Percentiles rank a stretch among this genome's conserved stretches.
phyloP scores from a whole-genome alignment of 2,113 vertebrate genomes.

The Athene noctua region DNA sequence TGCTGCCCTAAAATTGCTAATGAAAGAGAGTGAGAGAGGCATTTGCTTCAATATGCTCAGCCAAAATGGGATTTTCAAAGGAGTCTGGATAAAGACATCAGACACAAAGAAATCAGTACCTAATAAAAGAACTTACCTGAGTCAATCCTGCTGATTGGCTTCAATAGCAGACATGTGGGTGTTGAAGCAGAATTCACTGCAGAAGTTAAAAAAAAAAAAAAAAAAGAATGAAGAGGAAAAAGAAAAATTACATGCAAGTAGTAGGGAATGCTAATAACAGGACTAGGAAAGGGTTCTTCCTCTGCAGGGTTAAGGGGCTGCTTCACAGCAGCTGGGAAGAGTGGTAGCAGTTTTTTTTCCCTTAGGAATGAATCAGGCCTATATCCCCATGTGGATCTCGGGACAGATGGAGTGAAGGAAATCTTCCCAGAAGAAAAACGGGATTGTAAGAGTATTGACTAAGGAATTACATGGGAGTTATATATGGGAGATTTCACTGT shows the following conservation, averaged over 20 bases:
- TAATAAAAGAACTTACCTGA: slow-evolving; percentile 70
- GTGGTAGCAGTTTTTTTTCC: background rate
- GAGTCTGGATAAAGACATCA: slow-evolving; percentile 68
- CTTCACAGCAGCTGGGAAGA: slow-evolving; percentile 6
- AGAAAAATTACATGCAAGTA: slow-evolving; percentile 43
- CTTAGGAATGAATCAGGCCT: background rate
- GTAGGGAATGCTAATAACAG: slow-evolving; percentile 5
- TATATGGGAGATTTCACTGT: background rate
- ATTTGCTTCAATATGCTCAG: slow-evolving; percentile 66
- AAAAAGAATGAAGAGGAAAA: slow-evolving; percentile 18
- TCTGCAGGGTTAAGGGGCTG: background rate
- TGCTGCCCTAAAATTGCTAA: slow-evolving; percentile 63
- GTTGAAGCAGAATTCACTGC: slow-evolving; percentile 64
- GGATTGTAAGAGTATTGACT: slow-evolving; percentile 21
- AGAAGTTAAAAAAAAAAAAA: slow-evolving; percentile 20
- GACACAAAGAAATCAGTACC: slow-evolving; percentile 69
- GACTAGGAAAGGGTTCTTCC: slow-evolving; percentile 3
- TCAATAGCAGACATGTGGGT: slow-evolving; percentile 66
- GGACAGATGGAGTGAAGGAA: background rate
- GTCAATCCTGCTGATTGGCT: slow-evolving; percentile 67
- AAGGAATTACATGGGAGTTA: slow-evolving; percentile 26
- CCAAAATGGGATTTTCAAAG: slow-evolving; percentile 68
- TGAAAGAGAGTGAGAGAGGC: slow-evolving; percentile 64
- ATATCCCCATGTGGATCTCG: background rate
- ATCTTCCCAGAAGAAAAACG: background rate